These are phyloP conservation scores for Callimorpha dominula DNA, from an alignment of 2,888 invertebrate species.

Conservation along the genomic window DNA sequence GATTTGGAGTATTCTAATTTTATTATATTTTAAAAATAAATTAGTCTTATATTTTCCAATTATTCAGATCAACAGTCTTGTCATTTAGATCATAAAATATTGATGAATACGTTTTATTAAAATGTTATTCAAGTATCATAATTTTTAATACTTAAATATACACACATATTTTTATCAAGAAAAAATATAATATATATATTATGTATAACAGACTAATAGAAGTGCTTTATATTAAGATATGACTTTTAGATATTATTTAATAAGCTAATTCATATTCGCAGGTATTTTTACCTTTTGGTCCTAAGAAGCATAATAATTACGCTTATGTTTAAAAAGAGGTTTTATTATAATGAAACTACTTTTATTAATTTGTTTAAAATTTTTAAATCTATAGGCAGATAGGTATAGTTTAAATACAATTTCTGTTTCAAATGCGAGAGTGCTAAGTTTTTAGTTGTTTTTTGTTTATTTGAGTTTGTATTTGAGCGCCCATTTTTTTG, in stretches of 20 bases:
- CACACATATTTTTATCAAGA: background rate
- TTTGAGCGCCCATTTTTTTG: too few species aligned
- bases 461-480: too few species aligned
- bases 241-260: conserved; percentile 53
- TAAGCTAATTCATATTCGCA: conserved; percentile 63
- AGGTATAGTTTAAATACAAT: too few species aligned
- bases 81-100: background rate
- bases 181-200: background rate
- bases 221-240: conserved; percentile 57
- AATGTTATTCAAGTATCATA: background rate
- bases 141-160: background rate
- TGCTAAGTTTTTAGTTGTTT: too few species aligned
- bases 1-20: background rate
- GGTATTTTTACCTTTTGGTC: conserved; percentile 35
- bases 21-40: background rate
- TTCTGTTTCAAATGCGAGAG: too few species aligned
- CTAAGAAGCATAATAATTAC: conserved; percentile 14
- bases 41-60: conserved; percentile 4
- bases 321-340: background rate
- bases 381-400: too few species aligned
- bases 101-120: background rate
- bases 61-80: background rate
- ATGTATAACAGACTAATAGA: background rate
- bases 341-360: background rate
- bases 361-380: too few species aligned